Percentiles rank a stretch among this genome's conserved stretches.
phyloP scores from a whole-genome alignment of 2,888 invertebrate genomes.

The Acleris sparsana region DNA sequence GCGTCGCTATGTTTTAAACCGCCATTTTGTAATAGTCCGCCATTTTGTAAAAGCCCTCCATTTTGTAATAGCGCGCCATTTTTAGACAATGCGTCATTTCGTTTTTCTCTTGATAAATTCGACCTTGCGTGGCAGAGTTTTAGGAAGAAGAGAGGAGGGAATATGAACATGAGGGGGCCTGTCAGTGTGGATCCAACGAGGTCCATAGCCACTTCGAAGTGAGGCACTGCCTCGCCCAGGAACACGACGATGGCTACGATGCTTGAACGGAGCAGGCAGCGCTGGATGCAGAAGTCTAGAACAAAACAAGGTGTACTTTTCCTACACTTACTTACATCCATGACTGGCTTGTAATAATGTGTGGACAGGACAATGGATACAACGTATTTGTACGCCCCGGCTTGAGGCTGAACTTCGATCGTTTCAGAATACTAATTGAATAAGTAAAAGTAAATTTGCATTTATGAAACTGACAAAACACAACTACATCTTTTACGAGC shows the following conservation, averaged over 20 bases:
- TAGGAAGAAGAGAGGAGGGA: conserved; percentile 92
- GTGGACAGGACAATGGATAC: no score
- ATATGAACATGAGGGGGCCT: conserved; percentile 92
- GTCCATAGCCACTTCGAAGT: conserved; percentile 93
- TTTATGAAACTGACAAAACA: no score
- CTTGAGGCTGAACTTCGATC: no score
- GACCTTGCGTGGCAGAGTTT: conserved; percentile 84
- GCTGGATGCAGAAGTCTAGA: conserved; percentile 89
- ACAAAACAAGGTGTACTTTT: conserved; percentile 39
- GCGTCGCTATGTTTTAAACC: conserved; percentile 39
- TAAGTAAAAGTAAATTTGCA: no score
- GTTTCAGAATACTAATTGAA: no score
- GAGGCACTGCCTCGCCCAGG: conserved; percentile 91
- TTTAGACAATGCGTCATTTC: conserved; percentile 37
- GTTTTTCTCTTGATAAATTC: conserved; percentile 42
- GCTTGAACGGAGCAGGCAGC: conserved; percentile 88
- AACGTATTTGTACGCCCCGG: no score
- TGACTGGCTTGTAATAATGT: no score
- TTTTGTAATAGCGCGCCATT: conserved; percentile 39
- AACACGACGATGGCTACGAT: conserved; percentile 88
- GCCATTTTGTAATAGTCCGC: conserved; percentile 37
- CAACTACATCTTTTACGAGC: no score
- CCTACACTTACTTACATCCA: no score
- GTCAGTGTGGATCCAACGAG: conserved; percentile 93
- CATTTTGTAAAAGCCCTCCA: conserved; percentile 33